Base-by-base conservation (phyloP, 2,113 vertebrate genomes). In the Todiramphus chloris region DNA sequence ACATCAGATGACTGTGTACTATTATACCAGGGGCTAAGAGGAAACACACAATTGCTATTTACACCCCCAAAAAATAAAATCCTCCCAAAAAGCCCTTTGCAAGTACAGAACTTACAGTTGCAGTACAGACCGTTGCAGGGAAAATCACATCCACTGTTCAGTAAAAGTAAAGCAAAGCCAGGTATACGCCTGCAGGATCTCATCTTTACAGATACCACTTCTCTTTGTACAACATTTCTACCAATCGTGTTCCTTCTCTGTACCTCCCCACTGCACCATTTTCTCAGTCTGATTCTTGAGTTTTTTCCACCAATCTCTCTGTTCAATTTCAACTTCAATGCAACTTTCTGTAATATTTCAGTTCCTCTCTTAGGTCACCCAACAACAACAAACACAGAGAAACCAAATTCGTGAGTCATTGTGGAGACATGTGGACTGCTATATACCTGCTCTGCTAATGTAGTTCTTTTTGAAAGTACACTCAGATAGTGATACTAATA, bases 381-480 rank as follows among this genome's bases (percentile, higher is more conserved):
- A 0, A 31, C 48, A 75, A 24, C 3, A 67, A 46, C 63, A 87
- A 83, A 80, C 51, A 82, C 20, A n/a, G 43, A 78, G 27, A 67
- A 30, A 63, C 12, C 11, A 83, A 63, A 58, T 16, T 58, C 68
- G 35, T 86, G 73, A 83, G 44, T 90, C 78, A 70, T 16, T 10
- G 2, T 43, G 37, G 41, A 92, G 46, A 94, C 1, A 1, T 67
- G 21, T 0, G 0, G 50, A 75, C 46, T 37, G 50, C 39, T 69
- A 8, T 78, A 55, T 69, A 89, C 56, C 44, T 70, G 58, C 77
- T 87, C 41, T 70, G 56, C 39, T 87, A 53, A 87, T 63, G 46
- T 72, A 58, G 13, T 72, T 76, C 51, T 80, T 89, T 79, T 35
- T 92, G 72, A 90, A 88, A 92, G 58, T 46, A 53, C 62, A 28